Percentiles rank a stretch among this genome's conserved stretches.
Evolutionary conservation across 2,888 invertebrate genomes (phyloP).

Genomic region (Yponomeuta cagnagella): DNA sequence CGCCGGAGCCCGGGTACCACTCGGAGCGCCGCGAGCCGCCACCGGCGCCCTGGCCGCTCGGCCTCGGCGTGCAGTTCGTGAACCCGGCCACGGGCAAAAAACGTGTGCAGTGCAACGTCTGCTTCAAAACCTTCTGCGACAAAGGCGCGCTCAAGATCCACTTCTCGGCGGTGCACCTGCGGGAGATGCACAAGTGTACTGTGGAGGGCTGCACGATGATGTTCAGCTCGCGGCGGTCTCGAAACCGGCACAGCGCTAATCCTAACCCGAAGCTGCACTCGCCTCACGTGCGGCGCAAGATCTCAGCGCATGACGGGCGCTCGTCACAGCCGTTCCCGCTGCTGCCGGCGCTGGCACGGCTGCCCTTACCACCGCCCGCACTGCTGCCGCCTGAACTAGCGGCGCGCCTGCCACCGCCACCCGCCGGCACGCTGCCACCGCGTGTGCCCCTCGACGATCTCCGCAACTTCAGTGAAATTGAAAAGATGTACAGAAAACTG

Average conservation of each 20-base stretch:
- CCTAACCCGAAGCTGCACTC: conserved; percentile 98
- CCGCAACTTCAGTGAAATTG: conserved; percentile 72
- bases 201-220: conserved; percentile 99
- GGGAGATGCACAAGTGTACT: conserved; percentile 99
- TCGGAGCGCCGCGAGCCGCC: conserved; percentile 58
- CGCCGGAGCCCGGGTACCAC: conserved; percentile 48
- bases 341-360: conserved; percentile 80
- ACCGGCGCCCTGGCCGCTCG: conserved; percentile 84
- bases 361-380: conserved; percentile 82
- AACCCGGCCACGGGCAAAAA: conserved; percentile 96
- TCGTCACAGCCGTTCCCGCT: conserved; percentile 88
- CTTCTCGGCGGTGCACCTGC: conserved; percentile 97
- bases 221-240: conserved; percentile 95
- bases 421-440: conserved; percentile 70
- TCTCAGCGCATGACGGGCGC: conserved; percentile 94
- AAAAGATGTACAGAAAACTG: conserved; percentile 69
- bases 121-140: conserved; percentile 98
- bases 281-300: conserved; percentile 94
- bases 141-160: conserved; percentile 99
- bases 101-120: conserved; percentile 97
- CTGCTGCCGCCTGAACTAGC: conserved; percentile 78
- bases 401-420: conserved; percentile 53
- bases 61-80: conserved; percentile 89
- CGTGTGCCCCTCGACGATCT: conserved; percentile 65
- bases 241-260: conserved; percentile 97